A percentile compares a stretch with the other conserved stretches of the same genome.
These are phyloP conservation scores for Synergus umbraculus DNA, from an alignment of 2,888 invertebrate genomes.

Conservation along the genomic window DNA sequence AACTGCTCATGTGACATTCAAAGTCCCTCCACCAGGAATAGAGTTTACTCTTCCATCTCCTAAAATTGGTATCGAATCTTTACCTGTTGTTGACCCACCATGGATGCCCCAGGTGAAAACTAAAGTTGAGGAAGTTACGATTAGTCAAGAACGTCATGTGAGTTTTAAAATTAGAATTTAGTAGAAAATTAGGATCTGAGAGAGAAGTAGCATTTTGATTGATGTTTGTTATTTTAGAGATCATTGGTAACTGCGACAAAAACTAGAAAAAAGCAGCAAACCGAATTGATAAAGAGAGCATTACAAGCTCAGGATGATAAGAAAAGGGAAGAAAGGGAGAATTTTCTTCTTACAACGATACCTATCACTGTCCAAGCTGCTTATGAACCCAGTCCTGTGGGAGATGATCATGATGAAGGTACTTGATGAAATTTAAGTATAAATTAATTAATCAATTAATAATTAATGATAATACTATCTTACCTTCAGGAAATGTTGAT, in stretches of 20 bases:
- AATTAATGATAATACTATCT: not conserved
- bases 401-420: slow-evolving; percentile 93
- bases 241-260: slow-evolving; percentile 98
- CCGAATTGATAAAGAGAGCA: slow-evolving; percentile 97
- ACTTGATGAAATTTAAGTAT: slow-evolving; percentile 54
- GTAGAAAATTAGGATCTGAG: not conserved
- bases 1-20: slow-evolving; percentile 95
- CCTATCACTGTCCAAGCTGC: slow-evolving; percentile 97
- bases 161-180: slow-evolving; percentile 69
- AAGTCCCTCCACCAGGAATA: slow-evolving; percentile 99
- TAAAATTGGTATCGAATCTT: slow-evolving; percentile 96
- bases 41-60: slow-evolving; percentile 99
- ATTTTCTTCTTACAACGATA: slow-evolving; percentile 96
- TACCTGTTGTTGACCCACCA: slow-evolving; percentile 98
- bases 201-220: not conserved
- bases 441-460: not conserved
- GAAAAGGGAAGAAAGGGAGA: slow-evolving; percentile 95
- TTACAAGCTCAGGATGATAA: slow-evolving; percentile 97
- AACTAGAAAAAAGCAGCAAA: slow-evolving; percentile 98
- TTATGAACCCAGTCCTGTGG: slow-evolving; percentile 92
- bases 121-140: slow-evolving; percentile 98
- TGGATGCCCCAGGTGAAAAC: slow-evolving; percentile 99
- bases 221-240: slow-evolving; percentile 80
- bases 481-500: slow-evolving; percentile 77
- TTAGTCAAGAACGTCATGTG: slow-evolving; percentile 98